phyloP scores from a whole-genome alignment of 2,888 invertebrate genomes.

The Rhabditoides inermis region DNA sequence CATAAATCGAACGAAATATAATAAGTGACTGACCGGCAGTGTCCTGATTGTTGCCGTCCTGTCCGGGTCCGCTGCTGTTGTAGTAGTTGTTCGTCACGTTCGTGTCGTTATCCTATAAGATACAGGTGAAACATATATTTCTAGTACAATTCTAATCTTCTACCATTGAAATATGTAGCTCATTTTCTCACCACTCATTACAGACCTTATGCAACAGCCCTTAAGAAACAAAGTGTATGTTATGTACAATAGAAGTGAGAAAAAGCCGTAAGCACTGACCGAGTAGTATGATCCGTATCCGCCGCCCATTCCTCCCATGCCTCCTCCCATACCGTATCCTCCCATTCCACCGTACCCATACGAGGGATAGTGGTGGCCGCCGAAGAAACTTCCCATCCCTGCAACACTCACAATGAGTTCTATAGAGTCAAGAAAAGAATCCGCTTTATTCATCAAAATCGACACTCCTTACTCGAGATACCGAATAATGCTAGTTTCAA shows the following conservation, averaged over 20 bases:
- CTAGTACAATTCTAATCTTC: no score
- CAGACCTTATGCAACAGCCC: no score
- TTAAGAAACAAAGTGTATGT: no score
- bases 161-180: no score
- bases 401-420: no score
- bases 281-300: constrained; percentile 23
- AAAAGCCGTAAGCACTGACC: constrained; percentile 4
- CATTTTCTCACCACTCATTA: no score
- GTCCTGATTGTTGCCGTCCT: constrained; percentile 1
- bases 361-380: no score
- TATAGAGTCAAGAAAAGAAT: no score
- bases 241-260: background rate
- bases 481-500: background rate
- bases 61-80: constrained; percentile 12
- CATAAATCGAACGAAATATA: no score
- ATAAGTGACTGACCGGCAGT: constrained; percentile 7
- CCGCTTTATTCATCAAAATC: no score
- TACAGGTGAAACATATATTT: no score
- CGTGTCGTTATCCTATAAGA: constrained; percentile 38
- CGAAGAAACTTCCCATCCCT: no score
- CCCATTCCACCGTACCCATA: constrained; percentile 32
- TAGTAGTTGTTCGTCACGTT: constrained; percentile 40
- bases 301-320: constrained; percentile 8
- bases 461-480: background rate
- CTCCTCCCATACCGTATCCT: constrained; percentile 31